Evolutionary conservation across 2,113 vertebrate species (phyloP).

Genomic region (Tichodroma muraria): DNA sequence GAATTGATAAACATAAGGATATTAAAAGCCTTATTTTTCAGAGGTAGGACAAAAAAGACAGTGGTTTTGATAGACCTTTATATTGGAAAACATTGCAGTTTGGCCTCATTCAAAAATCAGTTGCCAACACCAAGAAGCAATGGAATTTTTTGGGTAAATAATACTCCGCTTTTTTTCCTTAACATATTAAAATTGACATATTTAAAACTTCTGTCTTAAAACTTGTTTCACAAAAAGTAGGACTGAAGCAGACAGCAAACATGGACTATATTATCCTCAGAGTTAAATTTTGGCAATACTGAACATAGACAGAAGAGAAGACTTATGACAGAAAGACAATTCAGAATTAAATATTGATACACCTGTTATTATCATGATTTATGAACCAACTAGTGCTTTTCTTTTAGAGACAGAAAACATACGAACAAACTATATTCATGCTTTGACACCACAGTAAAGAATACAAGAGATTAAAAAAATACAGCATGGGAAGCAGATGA

Average conservation of each 20-base stretch:
- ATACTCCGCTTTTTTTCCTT: not conserved
- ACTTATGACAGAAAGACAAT: not conserved
- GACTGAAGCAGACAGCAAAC: not conserved
- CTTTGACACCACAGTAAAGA: not conserved
- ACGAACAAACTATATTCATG: not conserved
- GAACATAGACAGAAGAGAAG: not conserved
- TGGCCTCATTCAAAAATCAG: not conserved
- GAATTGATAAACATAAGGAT: not conserved
- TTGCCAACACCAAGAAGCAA: not conserved
- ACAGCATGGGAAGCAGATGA: not conserved
- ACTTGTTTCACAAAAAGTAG: not conserved
- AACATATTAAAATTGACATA: not conserved
- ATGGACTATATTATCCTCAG: not conserved
- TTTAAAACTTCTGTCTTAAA: not conserved
- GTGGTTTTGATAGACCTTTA: not conserved
- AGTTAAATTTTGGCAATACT: not conserved
- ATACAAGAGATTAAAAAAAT: not conserved
- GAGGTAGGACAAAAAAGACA: not conserved
- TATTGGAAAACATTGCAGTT: not conserved
- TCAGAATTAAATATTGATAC: not conserved
- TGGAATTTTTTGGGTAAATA: not conserved
- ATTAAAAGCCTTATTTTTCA: not conserved
- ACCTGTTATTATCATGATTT: not conserved
- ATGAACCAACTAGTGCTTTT: not conserved
- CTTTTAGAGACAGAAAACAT: not conserved